A percentile compares a stretch with the other conserved stretches of the same genome.
phyloP scores from a whole-genome alignment of 2,113 vertebrate genomes.

The Egretta garzetta region DNA sequence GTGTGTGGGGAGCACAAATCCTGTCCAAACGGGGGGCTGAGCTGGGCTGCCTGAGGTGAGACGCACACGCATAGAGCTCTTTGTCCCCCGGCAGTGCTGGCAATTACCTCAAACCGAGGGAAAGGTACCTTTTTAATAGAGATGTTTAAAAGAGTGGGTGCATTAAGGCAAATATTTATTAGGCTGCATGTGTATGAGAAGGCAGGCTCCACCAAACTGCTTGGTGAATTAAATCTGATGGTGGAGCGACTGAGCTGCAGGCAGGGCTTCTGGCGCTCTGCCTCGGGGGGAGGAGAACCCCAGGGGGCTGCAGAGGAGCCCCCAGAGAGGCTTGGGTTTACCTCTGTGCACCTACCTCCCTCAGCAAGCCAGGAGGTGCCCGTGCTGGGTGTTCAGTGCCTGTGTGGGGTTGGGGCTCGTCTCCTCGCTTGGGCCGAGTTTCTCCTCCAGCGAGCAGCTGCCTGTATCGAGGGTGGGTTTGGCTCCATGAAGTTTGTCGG shows the following conservation, averaged over 20 bases:
- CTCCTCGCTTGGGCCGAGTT: not conserved
- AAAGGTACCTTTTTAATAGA: not conserved
- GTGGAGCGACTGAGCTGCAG: not conserved
- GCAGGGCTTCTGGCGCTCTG: not conserved
- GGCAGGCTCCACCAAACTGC: not conserved
- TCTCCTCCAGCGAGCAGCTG: not conserved
- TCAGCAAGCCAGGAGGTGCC: fast-evolving
- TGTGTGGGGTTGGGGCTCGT: not conserved
- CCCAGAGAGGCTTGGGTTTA: not conserved
- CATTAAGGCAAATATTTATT: conserved; percentile 28
- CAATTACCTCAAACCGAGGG: not conserved
- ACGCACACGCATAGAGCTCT: not conserved
- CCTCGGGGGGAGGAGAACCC: not conserved
- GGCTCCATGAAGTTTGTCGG: not conserved
- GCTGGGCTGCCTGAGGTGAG: not conserved
- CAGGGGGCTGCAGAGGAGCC: not conserved
- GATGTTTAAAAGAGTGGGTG: not conserved
- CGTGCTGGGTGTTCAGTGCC: not conserved
- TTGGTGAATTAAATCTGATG: not conserved
- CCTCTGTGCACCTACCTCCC: fast-evolving
- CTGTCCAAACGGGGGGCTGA: not conserved
- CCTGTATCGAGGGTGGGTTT: not conserved
- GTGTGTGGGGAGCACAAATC: not conserved
- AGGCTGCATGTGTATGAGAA: not conserved
- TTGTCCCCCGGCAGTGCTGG: not conserved